These are phyloP conservation scores for Oegoconia quadripuncta DNA, from an alignment of 2,888 invertebrate species.

Conservation along the genomic window DNA sequence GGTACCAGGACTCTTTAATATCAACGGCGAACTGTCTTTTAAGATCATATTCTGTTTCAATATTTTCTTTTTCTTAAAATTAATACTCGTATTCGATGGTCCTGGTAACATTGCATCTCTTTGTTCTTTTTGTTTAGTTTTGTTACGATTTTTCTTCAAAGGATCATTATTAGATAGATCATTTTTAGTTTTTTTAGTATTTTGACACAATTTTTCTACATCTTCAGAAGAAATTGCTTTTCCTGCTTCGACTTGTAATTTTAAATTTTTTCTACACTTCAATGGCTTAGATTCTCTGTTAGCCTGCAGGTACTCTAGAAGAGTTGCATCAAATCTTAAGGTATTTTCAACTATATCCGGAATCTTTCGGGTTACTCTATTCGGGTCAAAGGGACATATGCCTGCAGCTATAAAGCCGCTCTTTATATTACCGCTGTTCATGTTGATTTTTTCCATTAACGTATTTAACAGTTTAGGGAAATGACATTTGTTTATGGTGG, in stretches of 20 bases:
- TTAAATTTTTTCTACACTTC: constrained; percentile 12
- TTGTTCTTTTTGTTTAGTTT: constrained; percentile 9
- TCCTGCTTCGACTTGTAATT: constrained; percentile 12
- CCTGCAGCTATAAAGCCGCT: too few species aligned
- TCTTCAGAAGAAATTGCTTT: constrained; percentile 18
- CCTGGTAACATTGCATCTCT: constrained; percentile 12
- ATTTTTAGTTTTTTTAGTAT: constrained; percentile 8
- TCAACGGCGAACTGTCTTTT: constrained; percentile 4
- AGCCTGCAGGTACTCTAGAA: constrained; percentile 12
- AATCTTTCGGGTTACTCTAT: constrained; percentile 13
- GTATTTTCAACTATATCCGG: constrained; percentile 10
- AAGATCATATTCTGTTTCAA: neutral
- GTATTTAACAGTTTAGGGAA: constrained; percentile 20
- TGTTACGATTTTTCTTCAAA: too few species aligned
- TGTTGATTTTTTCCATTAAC: constrained; percentile 18
- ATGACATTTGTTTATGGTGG: constrained; percentile 21
- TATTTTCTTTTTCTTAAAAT: constrained; percentile 8
- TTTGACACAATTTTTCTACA: constrained; percentile 5
- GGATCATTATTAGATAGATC: too few species aligned
- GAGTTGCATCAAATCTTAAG: constrained; percentile 12
- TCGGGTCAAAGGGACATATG: constrained; percentile 17
- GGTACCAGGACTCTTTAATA: constrained; percentile 4
- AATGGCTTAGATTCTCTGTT: constrained; percentile 12
- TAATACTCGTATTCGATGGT: constrained; percentile 11
- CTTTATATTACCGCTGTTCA: too few species aligned